A percentile compares a stretch with the other conserved stretches of the same genome.
Conservation (phyloP, 1,140 invertebrate species). For the Drosophila burlai region DNA sequence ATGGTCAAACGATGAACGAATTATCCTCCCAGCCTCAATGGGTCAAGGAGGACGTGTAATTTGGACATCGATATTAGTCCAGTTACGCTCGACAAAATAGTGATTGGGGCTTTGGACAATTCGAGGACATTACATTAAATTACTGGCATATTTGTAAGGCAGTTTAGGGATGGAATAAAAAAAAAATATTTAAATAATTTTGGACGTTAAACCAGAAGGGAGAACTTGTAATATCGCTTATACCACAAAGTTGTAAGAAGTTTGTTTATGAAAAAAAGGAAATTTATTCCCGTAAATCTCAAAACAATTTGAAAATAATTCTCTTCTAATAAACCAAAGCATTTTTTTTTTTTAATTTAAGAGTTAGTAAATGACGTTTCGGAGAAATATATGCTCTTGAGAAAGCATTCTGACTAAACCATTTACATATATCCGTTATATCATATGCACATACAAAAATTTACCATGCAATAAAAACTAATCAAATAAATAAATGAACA, state of each 20-base stretch:
- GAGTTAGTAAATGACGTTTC: background rate
- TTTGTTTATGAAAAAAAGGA: background rate
- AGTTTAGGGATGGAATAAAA: background rate
- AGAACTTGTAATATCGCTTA: background rate
- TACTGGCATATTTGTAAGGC: background rate
- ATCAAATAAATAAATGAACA: conserved; percentile 69
- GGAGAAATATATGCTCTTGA: conserved; percentile 2
- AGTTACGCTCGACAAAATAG: background rate
- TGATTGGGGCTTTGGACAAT: background rate
- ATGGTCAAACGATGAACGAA: conserved; percentile 46
- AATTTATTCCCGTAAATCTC: background rate
- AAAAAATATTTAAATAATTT: too few relatives aligned
- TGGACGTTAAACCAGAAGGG: background rate
- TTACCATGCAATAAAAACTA: conserved; percentile 56
- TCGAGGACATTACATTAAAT: background rate
- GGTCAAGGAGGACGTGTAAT: conserved; percentile 13
- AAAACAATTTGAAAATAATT: background rate
- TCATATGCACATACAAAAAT: conserved; percentile 44
- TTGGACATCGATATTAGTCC: background rate
- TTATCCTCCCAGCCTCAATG: conserved; percentile 17
- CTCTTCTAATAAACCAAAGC: background rate
- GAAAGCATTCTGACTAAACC: background rate
- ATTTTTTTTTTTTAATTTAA: background rate
- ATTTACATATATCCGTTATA: background rate
- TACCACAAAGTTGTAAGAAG: background rate